Conservation (phyloP, 1,140 invertebrate genomes). For the Danaus plexippus region DNA sequence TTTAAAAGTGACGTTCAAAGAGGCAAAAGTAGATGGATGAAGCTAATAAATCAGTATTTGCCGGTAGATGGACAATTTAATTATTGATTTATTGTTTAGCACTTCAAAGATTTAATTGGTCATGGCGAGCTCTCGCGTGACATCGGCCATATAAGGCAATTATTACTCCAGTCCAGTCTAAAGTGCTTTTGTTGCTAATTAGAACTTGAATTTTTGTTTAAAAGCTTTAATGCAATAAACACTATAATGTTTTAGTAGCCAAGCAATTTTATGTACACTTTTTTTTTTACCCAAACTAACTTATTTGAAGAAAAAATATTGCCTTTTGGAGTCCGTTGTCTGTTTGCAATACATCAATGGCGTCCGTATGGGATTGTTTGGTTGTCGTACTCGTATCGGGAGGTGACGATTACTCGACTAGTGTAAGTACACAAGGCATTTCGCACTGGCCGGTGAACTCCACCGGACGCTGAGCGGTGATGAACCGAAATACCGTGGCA, state of each 20-base stretch:
- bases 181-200: slow-evolving; percentile 2
- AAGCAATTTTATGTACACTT: no score
- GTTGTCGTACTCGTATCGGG: background rate
- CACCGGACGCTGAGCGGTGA: slow-evolving; percentile 30
- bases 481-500: slow-evolving; percentile 44
- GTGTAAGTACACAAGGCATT: slow-evolving; percentile 28
- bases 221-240: background rate
- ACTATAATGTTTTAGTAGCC: no score
- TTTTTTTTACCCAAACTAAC: no score
- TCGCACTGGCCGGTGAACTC: slow-evolving; percentile 45
- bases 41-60: slow-evolving; percentile 66
- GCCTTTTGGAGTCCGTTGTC: no score
- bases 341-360: no score
- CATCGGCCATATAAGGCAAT: slow-evolving; percentile 35
- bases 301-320: no score
- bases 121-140: slow-evolving; percentile 58
- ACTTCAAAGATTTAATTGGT: slow-evolving; percentile 57
- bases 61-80: slow-evolving; percentile 62
- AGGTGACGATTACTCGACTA: slow-evolving; percentile 14
- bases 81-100: slow-evolving; percentile 66
- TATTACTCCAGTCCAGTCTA: slow-evolving; percentile 26
- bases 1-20: slow-evolving; percentile 29
- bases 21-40: slow-evolving; percentile 48
- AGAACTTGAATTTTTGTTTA: background rate
- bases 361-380: no score